These are phyloP conservation scores for Peribatodes rhomboidaria DNA, from an alignment of 2,888 invertebrate genomes.

Conservation along the genomic window DNA sequence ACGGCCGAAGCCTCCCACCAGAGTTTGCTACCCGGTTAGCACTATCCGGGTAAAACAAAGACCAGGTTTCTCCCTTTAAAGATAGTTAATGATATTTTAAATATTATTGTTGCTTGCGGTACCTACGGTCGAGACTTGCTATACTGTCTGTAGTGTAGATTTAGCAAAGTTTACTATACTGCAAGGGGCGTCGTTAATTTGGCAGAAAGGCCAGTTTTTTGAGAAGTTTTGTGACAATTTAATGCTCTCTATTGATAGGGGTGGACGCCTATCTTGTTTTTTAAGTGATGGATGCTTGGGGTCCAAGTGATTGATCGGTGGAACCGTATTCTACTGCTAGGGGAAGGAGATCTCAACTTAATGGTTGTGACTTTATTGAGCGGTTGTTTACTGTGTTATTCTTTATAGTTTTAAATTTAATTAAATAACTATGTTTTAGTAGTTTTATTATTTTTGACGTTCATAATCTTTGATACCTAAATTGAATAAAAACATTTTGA, in stretches of 20 bases:
- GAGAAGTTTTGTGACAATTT: constrained; percentile 53
- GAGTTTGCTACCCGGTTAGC: too few species aligned
- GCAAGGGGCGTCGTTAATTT: constrained; percentile 52
- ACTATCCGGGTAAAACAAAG: too few species aligned
- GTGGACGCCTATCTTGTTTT: constrained; percentile 42
- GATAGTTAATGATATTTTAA: not conserved
- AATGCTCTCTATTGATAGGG: constrained; percentile 55
- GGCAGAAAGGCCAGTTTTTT: constrained; percentile 55
- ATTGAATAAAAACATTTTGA: too few species aligned
- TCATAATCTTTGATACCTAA: too few species aligned
- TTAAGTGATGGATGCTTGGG: constrained; percentile 43
- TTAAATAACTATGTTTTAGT: not conserved
- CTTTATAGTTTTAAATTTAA: not conserved
- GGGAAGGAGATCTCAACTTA: constrained; percentile 7
- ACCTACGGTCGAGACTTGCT: not conserved
- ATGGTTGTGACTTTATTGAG: constrained; percentile 15
- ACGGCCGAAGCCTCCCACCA: too few species aligned
- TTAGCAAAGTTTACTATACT: constrained; percentile 35
- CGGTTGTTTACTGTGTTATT: constrained; percentile 1
- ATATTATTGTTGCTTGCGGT: not conserved
- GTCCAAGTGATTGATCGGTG: constrained; percentile 46
- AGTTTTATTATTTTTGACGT: not conserved
- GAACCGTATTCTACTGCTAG: not conserved
- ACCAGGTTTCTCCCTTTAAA: not conserved
- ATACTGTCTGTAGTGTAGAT: constrained; percentile 27